Evolutionary conservation across 2,888 invertebrate genomes (phyloP), one percentile per base, ranked within the genome.

Genomic region (Chymomyza amoena): DNA sequence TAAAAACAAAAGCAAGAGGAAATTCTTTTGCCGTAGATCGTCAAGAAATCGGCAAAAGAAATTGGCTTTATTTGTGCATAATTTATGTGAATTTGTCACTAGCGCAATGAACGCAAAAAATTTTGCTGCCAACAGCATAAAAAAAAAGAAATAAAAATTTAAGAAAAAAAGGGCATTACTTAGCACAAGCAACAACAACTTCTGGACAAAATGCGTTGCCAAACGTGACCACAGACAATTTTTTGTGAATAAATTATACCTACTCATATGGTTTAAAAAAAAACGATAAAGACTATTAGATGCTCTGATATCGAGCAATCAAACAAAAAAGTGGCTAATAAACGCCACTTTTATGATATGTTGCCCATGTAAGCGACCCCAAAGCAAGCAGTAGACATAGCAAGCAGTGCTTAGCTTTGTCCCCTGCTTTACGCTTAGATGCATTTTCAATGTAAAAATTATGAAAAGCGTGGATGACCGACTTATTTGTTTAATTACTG

Each of bases 171-270:
- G 54, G 61, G 13, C 13, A 10, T 54, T 20, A 75, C 77, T 69
- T 57, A 28, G 63, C 57, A 62, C 66, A 72, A 25, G 78, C 77
- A 79, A 73, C 60, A 77, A 71, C 71, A 68, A 59, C 15, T 61
- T 13, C 13, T 75, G 87, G 73, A 82, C 84, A 82, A 83, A 87
- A 83, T 87, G 51, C 61, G 13, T 56, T 25, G 50, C 61, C 72
- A 71, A 84, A 82, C 87, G 72, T 87, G 83, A 84, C 85, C 83
- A 87, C 72, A 77, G 80, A 80, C 83, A 84, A 25, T 25, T 80
- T 69, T 67, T 77, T 1, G 2, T 13, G 0, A 20, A 25, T 32
- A 59, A 32, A 59, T 20, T 20, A 25, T 3, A 25, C 25, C 25
- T 1, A 25, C 25, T 4, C 4, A 25, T 25, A 25, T 25, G 4